phyloP scores from a whole-genome alignment of 2,888 invertebrate species.

The Acanthacorydalis orientalis region DNA sequence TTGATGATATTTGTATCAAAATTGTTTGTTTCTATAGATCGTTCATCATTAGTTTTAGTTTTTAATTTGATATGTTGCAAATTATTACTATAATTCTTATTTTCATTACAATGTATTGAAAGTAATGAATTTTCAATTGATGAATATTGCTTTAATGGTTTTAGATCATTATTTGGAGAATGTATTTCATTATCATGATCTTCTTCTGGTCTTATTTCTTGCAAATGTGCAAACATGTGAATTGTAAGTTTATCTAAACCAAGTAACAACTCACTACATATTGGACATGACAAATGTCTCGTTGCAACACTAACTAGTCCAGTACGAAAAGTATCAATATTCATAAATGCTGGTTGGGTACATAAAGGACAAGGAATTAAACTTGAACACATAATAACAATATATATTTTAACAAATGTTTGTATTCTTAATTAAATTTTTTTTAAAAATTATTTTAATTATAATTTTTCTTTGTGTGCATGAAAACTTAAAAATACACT shows the following conservation, averaged over 20 bases:
- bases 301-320: conserved; percentile 60
- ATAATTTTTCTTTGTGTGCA: too few species aligned
- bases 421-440: too few species aligned
- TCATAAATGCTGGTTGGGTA: conserved; percentile 52
- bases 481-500: too few species aligned
- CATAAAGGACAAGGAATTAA: conserved; percentile 57
- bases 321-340: conserved; percentile 49
- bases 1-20: too few species aligned
- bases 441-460: too few species aligned
- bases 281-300: conserved; percentile 56
- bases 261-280: conserved; percentile 55
- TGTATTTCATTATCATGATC: not conserved
- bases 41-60: conserved; percentile 17
- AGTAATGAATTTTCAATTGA: not conserved
- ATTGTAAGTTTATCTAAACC: conserved; percentile 73
- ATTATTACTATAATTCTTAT: conserved; percentile 33
- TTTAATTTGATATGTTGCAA: conserved; percentile 26
- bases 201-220: not conserved
- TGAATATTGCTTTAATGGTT: too few species aligned
- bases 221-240: conserved; percentile 57
- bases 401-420: not conserved
- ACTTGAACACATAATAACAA: conserved; percentile 3
- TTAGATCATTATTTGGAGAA: not conserved
- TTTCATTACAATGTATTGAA: conserved; percentile 4
- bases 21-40: too few species aligned